Evolutionary conservation across 2,113 vertebrate genomes (phyloP).

Genomic region (Piaya cayana): DNA sequence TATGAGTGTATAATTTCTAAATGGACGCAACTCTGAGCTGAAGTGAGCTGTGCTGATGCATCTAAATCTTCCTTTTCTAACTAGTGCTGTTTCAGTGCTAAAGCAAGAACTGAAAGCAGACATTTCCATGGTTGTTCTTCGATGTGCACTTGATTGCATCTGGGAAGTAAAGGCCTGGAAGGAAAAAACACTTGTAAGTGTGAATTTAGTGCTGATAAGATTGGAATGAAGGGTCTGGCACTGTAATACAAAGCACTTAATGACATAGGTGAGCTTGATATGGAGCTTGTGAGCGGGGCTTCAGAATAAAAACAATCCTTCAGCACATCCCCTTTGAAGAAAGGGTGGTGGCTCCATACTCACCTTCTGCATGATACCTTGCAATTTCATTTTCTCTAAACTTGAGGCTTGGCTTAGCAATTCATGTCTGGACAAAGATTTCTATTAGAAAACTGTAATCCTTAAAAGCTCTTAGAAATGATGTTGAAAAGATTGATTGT

Average conservation of each 20-base stretch:
- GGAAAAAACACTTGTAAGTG: accelerated
- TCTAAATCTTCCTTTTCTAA: background rate
- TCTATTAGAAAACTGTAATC: background rate
- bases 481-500: background rate
- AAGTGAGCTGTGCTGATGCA: background rate
- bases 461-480: background rate
- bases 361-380: accelerated
- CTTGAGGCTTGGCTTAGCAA: background rate
- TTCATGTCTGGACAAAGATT: background rate
- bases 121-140: background rate
- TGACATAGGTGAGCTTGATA: background rate
- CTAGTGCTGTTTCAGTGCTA: background rate
- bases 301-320: background rate
- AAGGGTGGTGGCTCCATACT: background rate
- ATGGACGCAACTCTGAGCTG: background rate
- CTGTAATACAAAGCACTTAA: background rate
- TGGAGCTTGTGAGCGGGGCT: background rate
- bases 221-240: background rate
- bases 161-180: background rate
- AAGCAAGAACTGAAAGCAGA: background rate
- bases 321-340: background rate
- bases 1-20: background rate
- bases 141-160: accelerated
- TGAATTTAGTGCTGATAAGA: background rate
- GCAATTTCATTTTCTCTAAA: background rate